Base-by-base conservation (phyloP, 2,888 invertebrate genomes). In the Hermaeophaga mercurialis region DNA sequence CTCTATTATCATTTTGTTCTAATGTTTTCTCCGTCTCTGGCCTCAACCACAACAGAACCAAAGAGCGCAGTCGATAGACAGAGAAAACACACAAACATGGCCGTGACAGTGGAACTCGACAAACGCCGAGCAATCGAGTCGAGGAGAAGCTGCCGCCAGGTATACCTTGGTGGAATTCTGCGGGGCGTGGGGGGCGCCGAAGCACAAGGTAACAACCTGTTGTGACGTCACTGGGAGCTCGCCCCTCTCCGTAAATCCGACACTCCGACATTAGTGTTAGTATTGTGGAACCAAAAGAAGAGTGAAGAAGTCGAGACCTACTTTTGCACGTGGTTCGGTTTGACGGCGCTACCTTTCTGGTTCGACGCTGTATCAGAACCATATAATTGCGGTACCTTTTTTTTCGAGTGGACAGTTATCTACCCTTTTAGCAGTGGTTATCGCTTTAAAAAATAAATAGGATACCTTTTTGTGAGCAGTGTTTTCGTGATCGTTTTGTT, bases 121-220 rank as follows among this genome's bases (percentile, higher is more conserved):
- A 43, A 39, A 36, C 52, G 34, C 33, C 52, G 49, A 15, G 43
- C 53, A 54, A 53, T 54, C 66, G 61, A 68, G 70, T 24, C 43
- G 41, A 11, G 41, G 36, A 36, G 36, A 28, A 36, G 36, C 36
- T 24, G 43, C 24, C 43, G 11, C 67, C 72, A 74, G 74, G 75
- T 74, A 74, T 74, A 70, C 73, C 68, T 70, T 59, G 63, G 65
- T 65, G 65, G 43, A 43, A 43, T 43, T 43, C 43, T 9, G 68
- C 31, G 46, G 38, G 36, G 11, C 34, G 49, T 17, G 8, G 45
- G 28, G 18, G 15, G 34, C 14, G 19, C 22, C 41, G 26, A 68
- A 56, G 62, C 67, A 67, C 74, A 75, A 75, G 75, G 77, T 76
- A 76, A 75, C 76, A 77, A 77, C 77, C 77, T 77, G 77, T 74